A percentile compares a stretch with the other conserved stretches of the same genome.
Evolutionary conservation across 2,888 invertebrate species (phyloP).

Genomic region (Syrphus vitripennis): DNA sequence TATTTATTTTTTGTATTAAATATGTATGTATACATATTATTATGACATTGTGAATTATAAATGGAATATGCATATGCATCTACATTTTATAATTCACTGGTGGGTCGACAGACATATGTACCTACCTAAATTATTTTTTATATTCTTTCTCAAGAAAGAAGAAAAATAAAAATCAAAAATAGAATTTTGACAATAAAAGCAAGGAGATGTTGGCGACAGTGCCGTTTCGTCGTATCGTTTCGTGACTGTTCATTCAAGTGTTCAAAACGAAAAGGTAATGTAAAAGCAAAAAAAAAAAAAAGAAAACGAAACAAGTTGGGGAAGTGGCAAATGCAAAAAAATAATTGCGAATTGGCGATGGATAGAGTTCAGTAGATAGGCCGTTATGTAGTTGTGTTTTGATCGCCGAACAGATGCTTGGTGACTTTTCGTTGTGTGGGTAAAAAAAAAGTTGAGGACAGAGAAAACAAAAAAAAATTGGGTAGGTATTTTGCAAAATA

Average conservation of each 20-base stretch:
- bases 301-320: not conserved
- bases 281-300: not conserved
- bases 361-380: not conserved
- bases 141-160: too few species aligned
- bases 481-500: conserved; percentile 5
- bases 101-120: not conserved
- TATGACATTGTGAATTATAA: not conserved
- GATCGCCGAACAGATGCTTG: conserved; percentile 33
- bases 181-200: not conserved
- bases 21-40: too few species aligned
- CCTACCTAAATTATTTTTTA: too few species aligned
- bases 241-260: not conserved
- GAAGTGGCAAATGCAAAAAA: conserved; percentile 12
- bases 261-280: not conserved
- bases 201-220: not conserved
- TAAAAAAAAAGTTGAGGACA: not conserved
- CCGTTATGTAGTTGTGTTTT: conserved; percentile 11
- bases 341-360: not conserved
- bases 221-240: not conserved
- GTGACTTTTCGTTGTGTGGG: not conserved
- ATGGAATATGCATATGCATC: not conserved
- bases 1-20: too few species aligned
- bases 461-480: not conserved
- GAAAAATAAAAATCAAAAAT: not conserved
- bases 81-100: not conserved